Percentiles rank a stretch among this genome's conserved stretches.
phyloP scores from a whole-genome alignment of 1,140 invertebrate species.

The Brachionus manjavacas region DNA sequence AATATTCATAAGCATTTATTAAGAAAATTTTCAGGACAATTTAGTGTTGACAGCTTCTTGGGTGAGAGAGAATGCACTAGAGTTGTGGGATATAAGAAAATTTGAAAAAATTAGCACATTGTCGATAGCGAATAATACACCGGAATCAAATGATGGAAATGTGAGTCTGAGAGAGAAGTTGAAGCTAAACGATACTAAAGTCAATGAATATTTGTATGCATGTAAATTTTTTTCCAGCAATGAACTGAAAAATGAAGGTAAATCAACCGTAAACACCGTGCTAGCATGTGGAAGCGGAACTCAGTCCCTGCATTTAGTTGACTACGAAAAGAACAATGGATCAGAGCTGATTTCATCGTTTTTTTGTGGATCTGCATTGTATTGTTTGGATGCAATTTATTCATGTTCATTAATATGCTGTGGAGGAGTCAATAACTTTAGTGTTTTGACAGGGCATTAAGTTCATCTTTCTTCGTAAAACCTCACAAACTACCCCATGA shows the following conservation, averaged over 20 bases:
- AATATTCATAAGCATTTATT: neutral
- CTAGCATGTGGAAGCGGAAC: constrained; percentile 38
- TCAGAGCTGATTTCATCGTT: neutral
- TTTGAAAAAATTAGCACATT: constrained; percentile 2
- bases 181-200: neutral
- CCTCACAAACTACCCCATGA: too few relatives aligned
- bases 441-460: neutral
- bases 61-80: constrained; percentile 8
- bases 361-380: neutral
- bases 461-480: too few relatives aligned
- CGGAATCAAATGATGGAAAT: neutral
- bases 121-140: neutral
- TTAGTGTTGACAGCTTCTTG: constrained; percentile 37
- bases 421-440: constrained; percentile 19
- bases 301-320: constrained; percentile 36
- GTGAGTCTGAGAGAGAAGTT: neutral
- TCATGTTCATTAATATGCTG: constrained; percentile 24
- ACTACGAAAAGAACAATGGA: constrained; percentile 8
- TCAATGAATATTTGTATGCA: constrained; percentile 39
- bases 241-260: neutral
- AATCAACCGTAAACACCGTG: neutral
- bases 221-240: constrained; percentile 34
- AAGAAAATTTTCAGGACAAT: neutral
- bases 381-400: constrained; percentile 36
- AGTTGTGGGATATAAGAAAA: constrained; percentile 34